phyloP scores from a whole-genome alignment of 2,113 vertebrate species.

The Gopherus evgoodei region DNA sequence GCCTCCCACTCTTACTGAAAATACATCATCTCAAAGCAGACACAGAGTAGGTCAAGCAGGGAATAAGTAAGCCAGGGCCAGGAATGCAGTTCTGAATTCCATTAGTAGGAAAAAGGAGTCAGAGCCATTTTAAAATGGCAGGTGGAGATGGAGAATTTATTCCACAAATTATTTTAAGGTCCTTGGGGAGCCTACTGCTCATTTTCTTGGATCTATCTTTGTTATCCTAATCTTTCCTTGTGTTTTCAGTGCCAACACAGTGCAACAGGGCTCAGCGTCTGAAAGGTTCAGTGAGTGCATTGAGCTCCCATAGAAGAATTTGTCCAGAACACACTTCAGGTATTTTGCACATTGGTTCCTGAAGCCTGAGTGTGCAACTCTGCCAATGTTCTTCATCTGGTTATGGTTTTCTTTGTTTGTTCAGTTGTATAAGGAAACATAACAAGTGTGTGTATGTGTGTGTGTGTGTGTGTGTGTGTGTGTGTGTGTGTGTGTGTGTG shows the following conservation, averaged over 20 bases:
- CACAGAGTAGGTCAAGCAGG: conserved; percentile 30
- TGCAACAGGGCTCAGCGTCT: conserved; percentile 31
- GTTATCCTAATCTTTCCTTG: not conserved
- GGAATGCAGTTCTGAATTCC: conserved; percentile 14
- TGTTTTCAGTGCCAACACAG: conserved; percentile 23
- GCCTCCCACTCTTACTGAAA: not conserved
- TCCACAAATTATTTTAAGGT: not conserved
- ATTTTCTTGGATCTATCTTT: not conserved
- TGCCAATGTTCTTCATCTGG: not conserved
- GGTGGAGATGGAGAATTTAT: not conserved
- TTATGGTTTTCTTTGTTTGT: conserved; percentile 14
- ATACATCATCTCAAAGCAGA: conserved; percentile 20
- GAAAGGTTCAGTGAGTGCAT: conserved; percentile 52
- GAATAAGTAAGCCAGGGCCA: not conserved
- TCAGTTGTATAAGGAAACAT: not conserved
- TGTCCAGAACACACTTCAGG: conserved; percentile 22
- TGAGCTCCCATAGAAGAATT: conserved; percentile 56
- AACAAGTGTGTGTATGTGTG: not conserved
- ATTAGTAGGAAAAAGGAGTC: not conserved
- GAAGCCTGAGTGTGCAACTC: accelerated
- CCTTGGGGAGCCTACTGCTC: not conserved
- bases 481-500: accelerated
- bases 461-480: accelerated
- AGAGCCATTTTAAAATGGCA: conserved; percentile 35
- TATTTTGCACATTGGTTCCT: not conserved